A percentile compares a stretch with the other conserved stretches of the same genome.
phyloP scores from a whole-genome alignment of 2,888 invertebrate genomes.

The Ernsta delagoae region DNA sequence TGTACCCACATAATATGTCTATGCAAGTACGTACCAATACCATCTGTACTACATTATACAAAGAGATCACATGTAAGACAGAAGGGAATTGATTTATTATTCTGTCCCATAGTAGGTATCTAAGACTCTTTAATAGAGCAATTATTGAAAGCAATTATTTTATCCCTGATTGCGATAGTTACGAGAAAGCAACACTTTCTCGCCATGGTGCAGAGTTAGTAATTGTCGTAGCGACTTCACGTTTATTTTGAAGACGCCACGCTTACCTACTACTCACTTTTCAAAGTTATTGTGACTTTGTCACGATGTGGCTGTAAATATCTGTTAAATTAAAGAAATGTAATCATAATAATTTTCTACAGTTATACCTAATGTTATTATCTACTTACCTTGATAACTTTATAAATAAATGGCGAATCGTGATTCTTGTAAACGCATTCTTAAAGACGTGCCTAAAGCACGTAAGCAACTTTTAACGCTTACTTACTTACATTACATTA shows the following conservation, averaged over 20 bases:
- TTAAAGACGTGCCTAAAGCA: background rate
- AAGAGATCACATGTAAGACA: too few species aligned
- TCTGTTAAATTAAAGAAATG: background rate
- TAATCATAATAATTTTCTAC: background rate
- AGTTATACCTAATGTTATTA: background rate
- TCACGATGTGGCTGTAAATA: conserved; percentile 17
- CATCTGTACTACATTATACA: too few species aligned
- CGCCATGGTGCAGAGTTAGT: conserved; percentile 44
- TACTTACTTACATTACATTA: too few species aligned
- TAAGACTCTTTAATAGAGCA: background rate
- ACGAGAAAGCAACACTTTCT: conserved; percentile 70
- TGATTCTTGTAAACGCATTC: background rate
- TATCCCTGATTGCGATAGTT: conserved; percentile 58
- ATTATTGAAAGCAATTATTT: conserved; percentile 55
- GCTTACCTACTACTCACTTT: conserved; percentile 37
- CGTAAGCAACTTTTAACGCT: background rate
- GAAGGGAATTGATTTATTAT: too few species aligned
- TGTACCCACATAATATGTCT: too few species aligned
- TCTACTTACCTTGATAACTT: background rate
- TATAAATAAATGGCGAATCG: background rate
- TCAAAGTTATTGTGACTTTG: conserved; percentile 11
- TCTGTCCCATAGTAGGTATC: too few species aligned
- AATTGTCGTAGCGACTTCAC: conserved; percentile 54
- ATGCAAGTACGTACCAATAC: too few species aligned
- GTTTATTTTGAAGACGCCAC: conserved; percentile 56